A percentile compares a stretch with the other conserved stretches of the same genome.
Evolutionary conservation across 2,797 vertebrate species (phyloP).

Genomic region (Peromyscus aztecus): DNA sequence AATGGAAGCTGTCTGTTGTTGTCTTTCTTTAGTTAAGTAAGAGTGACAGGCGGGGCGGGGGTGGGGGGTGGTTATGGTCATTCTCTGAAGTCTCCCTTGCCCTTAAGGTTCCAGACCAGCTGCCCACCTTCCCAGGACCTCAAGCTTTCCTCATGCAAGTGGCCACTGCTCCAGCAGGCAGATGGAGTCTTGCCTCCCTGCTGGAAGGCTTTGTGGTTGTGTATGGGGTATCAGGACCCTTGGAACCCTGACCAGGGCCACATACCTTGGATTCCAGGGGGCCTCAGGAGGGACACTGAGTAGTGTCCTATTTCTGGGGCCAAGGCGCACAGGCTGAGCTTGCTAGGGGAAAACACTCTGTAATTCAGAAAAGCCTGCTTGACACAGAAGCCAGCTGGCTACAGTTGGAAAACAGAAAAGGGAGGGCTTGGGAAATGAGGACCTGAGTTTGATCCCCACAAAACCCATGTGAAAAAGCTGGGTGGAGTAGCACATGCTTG

Average conservation of each 20-base stretch:
- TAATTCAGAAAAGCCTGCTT: background rate
- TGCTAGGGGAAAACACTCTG: background rate
- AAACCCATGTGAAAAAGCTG: background rate
- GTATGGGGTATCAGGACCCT: background rate
- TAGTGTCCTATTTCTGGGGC: constrained; percentile 9
- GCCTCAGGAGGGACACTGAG: background rate
- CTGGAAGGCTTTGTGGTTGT: background rate
- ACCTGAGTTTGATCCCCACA: background rate
- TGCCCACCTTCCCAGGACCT: background rate
- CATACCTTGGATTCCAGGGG: background rate
- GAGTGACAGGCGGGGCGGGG: background rate
- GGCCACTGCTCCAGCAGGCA: background rate
- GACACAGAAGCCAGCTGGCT: background rate
- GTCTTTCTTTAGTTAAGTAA: background rate
- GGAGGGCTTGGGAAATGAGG: background rate
- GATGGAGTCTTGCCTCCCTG: background rate
- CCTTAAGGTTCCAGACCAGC: background rate
- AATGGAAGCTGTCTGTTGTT: background rate
- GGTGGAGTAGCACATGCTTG: background rate
- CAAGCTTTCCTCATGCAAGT: background rate
- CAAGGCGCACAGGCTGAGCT: background rate
- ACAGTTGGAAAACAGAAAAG: background rate
- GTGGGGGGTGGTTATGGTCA: background rate
- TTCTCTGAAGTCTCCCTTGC: too few species aligned
- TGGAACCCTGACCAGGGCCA: background rate